Conservation (phyloP, 2,113 vertebrate species). For the Myrmophylax atrothorax region DNA sequence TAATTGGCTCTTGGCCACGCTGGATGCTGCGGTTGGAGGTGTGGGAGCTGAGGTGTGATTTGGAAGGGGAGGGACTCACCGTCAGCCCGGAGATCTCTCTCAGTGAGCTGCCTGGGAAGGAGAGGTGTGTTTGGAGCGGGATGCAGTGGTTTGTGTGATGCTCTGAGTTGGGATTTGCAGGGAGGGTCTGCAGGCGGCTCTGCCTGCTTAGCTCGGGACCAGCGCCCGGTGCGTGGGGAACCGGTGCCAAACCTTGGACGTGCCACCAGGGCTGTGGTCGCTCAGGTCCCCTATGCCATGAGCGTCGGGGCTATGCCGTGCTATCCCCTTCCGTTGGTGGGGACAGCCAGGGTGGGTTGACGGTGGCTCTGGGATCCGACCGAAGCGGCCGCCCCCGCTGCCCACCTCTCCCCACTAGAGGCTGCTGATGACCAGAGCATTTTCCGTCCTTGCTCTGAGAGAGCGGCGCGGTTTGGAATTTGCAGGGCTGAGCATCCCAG, state of each 20-base stretch:
- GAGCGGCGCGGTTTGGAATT: background rate
- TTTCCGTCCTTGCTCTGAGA: background rate
- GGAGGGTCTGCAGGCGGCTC: background rate
- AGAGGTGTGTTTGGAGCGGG: background rate
- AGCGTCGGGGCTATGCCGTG: too few relatives aligned
- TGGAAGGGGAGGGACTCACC: background rate
- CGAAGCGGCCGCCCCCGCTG: accelerated
- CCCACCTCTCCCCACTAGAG: conserved; percentile 37
- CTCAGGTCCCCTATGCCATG: accelerated
- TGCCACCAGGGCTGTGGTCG: accelerated
- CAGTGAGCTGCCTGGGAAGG: background rate
- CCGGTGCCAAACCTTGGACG: accelerated
- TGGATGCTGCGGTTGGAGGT: background rate
- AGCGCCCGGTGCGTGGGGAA: accelerated
- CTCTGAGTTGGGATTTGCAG: accelerated
- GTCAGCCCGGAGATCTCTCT: background rate
- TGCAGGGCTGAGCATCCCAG: background rate
- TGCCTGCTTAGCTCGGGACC: background rate
- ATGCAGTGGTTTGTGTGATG: background rate
- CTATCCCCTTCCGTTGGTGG: background rate
- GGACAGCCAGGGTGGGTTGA: background rate
- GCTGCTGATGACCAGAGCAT: conserved; percentile 43
- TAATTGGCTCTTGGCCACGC: accelerated
- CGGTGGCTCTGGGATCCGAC: background rate
- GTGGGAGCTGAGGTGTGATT: background rate